Conservation (phyloP, 2,888 invertebrate genomes). For the Sturmia bella region DNA sequence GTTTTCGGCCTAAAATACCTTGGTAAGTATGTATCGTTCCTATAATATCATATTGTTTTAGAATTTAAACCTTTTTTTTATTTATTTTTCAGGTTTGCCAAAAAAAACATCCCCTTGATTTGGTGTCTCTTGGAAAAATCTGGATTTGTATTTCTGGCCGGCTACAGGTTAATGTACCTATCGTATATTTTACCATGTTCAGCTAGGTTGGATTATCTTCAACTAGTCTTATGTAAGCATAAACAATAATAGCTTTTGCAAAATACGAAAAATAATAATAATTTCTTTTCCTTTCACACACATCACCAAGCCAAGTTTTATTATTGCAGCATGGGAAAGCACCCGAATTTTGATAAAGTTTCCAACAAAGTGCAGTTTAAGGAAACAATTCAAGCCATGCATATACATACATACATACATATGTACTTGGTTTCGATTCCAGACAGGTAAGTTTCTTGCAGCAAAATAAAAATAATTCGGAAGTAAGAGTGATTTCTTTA, state of each 20-base stretch:
- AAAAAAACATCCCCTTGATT: too few relatives aligned
- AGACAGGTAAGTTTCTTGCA: too few relatives aligned
- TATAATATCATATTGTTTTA: too few relatives aligned
- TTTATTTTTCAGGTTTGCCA: too few relatives aligned
- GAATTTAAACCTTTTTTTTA: too few relatives aligned
- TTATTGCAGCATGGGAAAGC: slow-evolving; percentile 91
- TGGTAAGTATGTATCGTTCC: too few relatives aligned
- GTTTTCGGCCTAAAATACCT: too few relatives aligned
- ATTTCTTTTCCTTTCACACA: slow-evolving; percentile 73
- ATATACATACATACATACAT: too few relatives aligned
- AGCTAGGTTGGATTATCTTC: slow-evolving; percentile 87
- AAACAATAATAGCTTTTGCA: neutral
- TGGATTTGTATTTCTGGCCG: slow-evolving; percentile 97
- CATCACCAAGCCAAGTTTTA: slow-evolving; percentile 90
- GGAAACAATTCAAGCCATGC: slow-evolving; percentile 89
- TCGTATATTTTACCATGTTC: slow-evolving; percentile 98
- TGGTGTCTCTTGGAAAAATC: slow-evolving; percentile 98
- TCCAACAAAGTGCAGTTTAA: slow-evolving; percentile 91
- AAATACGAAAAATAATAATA: neutral
- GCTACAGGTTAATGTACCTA: slow-evolving; percentile 97
- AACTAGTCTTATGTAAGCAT: slow-evolving; percentile 86
- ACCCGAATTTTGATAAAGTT: slow-evolving; percentile 91
- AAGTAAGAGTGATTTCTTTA: neutral
- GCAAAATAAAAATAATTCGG: neutral
- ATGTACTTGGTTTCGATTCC: slow-evolving; percentile 89